These are phyloP conservation scores for Uropetala carovei DNA, from an alignment of 2,888 invertebrate species.

Conservation along the genomic window DNA sequence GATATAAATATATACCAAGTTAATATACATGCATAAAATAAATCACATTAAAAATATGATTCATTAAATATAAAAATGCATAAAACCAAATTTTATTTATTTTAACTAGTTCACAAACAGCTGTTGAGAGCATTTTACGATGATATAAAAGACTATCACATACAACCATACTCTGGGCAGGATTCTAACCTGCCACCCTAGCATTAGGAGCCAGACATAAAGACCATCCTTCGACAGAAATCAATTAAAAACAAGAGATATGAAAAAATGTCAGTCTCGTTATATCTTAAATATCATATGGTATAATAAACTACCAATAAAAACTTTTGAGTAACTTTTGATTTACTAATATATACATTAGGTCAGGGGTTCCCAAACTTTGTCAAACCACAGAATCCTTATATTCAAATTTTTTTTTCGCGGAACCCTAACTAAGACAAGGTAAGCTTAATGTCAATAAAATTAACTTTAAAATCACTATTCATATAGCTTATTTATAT, in stretches of 20 bases:
- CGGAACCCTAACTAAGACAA: no score
- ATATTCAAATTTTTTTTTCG: no score
- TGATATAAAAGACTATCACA: neutral
- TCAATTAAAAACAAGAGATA: neutral
- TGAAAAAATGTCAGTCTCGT: neutral
- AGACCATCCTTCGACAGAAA: neutral
- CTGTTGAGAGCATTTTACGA: neutral
- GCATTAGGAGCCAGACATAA: neutral
- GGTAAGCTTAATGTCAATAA: no score
- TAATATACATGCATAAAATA: constrained; percentile 50
- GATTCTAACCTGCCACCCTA: neutral
- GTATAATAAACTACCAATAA: neutral
- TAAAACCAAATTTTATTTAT: neutral
- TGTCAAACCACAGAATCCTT: no score
- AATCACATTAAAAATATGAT: neutral
- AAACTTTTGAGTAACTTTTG: neutral
- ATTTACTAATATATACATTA: neutral
- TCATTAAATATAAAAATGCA: neutral
- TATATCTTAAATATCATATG: neutral
- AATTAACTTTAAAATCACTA: neutral
- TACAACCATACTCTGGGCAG: neutral
- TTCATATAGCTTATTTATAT: no score
- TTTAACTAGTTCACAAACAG: neutral
- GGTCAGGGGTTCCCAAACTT: no score
- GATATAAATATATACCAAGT: neutral